Conservation (phyloP, 2,113 vertebrate species). For the Tragelaphus scriptus region DNA sequence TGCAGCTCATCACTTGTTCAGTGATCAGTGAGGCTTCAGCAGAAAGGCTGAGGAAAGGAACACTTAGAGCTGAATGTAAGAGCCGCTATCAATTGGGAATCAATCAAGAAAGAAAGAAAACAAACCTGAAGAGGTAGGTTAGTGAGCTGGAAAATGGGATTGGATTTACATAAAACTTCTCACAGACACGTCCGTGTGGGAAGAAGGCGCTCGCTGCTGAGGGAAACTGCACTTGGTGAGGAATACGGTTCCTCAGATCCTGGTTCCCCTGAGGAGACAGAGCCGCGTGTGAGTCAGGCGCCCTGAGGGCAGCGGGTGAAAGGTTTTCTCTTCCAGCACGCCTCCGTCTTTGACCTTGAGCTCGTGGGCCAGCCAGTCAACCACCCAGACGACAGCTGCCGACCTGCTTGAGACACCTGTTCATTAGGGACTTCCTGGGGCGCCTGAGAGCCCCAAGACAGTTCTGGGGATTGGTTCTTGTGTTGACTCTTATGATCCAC, state of each 20-base stretch:
- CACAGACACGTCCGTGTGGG: background rate
- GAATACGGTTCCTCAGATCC: no score
- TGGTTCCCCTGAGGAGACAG: background rate
- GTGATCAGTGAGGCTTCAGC: slow-evolving; percentile 34
- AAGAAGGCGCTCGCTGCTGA: background rate
- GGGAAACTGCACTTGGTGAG: background rate
- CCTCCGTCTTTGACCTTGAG: background rate
- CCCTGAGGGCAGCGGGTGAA: no score
- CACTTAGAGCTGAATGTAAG: background rate
- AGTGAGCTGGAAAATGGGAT: slow-evolving; percentile 43
- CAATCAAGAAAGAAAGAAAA: slow-evolving; percentile 36
- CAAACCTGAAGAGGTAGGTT: background rate
- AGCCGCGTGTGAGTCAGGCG: background rate
- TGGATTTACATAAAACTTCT: slow-evolving; percentile 43
- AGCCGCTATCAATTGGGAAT: slow-evolving; percentile 9
- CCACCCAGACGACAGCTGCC: rapidly evolving
- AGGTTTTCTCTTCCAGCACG: background rate
- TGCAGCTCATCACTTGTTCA: slow-evolving; percentile 8
- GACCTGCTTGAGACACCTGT: background rate
- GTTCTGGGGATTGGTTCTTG: background rate
- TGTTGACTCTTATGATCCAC: background rate
- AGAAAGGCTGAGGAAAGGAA: background rate
- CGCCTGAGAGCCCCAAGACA: background rate
- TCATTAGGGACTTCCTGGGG: background rate
- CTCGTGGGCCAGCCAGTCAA: no score